A percentile compares a stretch with the other conserved stretches of the same genome.
phyloP scores from a whole-genome alignment of 1,140 invertebrate species.

The Dufourea novaeangliae region DNA sequence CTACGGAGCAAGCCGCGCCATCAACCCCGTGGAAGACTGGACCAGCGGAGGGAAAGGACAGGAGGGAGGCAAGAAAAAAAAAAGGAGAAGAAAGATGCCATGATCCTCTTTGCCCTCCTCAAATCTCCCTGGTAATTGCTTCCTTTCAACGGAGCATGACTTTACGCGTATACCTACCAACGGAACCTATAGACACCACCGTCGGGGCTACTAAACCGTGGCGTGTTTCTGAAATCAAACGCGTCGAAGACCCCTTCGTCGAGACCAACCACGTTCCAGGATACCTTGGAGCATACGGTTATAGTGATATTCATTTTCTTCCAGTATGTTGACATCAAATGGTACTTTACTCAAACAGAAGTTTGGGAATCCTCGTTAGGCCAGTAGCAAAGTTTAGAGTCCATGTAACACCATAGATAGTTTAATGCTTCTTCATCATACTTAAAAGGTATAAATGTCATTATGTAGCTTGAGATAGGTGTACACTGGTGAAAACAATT shows the following conservation, averaged over 20 bases:
- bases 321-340: no score
- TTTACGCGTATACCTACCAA: conserved; percentile 18
- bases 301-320: no score
- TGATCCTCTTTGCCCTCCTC: conserved; percentile 61
- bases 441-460: no score
- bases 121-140: conserved; percentile 63
- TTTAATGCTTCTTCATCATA: no score
- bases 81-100: conserved; percentile 24
- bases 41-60: conserved; percentile 8
- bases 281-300: no score
- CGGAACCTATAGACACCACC: neutral
- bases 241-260: neutral
- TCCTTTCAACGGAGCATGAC: conserved; percentile 51
- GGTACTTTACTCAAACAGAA: no score
- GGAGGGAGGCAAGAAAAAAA: neutral
- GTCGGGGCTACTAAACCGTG: neutral
- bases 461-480: no score
- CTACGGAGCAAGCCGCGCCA: conserved; percentile 60
- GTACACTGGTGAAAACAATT: no score
- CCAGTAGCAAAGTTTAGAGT: no score
- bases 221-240: conserved; percentile 8
- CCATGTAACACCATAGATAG: no score
- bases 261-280: no score
- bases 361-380: no score
- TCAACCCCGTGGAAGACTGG: conserved; percentile 58